Base-by-base conservation (phyloP, 2,888 invertebrate species). In the Lycophotia porphyrea region DNA sequence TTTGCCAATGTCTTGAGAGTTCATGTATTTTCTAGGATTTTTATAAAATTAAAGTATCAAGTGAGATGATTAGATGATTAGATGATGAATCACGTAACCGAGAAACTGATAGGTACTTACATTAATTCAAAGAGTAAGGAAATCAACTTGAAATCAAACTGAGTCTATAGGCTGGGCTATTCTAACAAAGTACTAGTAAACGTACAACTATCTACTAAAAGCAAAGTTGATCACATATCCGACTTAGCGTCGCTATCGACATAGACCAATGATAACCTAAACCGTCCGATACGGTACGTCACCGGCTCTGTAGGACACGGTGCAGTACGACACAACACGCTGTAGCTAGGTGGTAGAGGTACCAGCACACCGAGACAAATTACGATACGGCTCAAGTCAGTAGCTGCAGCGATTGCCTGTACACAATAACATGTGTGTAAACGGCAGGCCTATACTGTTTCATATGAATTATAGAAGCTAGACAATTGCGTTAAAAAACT, bases 331-430 rank as follows among this genome's bases (percentile, higher is more conserved):
- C 2, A 47, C 69, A 65, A 52, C 24, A 47, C 0, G 76, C 0
- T 21, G 52, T 9, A 15, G 34, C 24, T 24, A 5, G 31, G 58
- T 21, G 58, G 76, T 31, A n/a, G 47, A 31, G 15, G 66, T 7
- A 15, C 47, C 42, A n/a, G n/a, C 31, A n/a, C 68, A n/a, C 27
- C 81, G 70, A 60, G 67, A 72, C 84, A 67, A 72, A 74, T 76
- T 78, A 72, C 70, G 47, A 58, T 5, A 2, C 24, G 55, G 58
- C 39, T 3, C 70, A 81, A 8, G 52, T 34, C 11, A 74, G 1
- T 8, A 55, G 64, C 64, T 24, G 13, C 18, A 61, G 85, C 82
- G 82, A 42, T 44, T 34, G 31, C n/a, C 18, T 21, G 2, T 39
- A 4, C 8, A 36, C 27, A 34, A 2, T 18, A 13, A 18, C 13